phyloP scores from a whole-genome alignment of 2,113 vertebrate species.

The Micronycteris hirsuta region DNA sequence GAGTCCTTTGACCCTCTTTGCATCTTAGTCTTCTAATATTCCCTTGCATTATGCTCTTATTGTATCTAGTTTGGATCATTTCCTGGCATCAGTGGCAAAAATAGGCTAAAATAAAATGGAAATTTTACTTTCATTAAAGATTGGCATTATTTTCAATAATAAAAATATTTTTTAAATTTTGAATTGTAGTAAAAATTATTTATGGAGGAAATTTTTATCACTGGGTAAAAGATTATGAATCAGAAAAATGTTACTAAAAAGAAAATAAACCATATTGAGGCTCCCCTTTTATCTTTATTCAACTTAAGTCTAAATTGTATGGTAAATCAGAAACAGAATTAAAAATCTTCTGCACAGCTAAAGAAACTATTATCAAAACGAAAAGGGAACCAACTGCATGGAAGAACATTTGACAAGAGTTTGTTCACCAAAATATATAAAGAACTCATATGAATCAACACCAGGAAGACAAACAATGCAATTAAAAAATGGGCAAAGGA shows the following conservation, averaged over 20 bases:
- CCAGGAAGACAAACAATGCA: too few relatives aligned
- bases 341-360: too few relatives aligned
- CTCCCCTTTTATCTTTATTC: neutral
- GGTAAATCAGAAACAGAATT: neutral
- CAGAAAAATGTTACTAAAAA: slow-evolving; percentile 16
- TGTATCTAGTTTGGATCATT: neutral
- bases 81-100: neutral
- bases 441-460: too few relatives aligned
- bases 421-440: too few relatives aligned
- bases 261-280: neutral
- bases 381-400: too few relatives aligned
- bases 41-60: neutral
- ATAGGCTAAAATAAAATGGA: neutral
- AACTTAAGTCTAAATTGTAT: neutral
- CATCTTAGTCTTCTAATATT: neutral
- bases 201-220: neutral
- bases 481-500: too few relatives aligned
- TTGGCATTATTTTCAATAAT: neutral
- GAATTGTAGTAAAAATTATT: neutral
- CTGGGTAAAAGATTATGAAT: neutral
- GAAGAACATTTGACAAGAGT: too few relatives aligned
- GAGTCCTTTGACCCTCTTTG: neutral
- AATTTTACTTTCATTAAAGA: neutral
- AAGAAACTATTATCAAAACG: too few relatives aligned
- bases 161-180: neutral